Evolutionary conservation across 2,113 vertebrate genomes (phyloP).

Genomic region (Equus quagga): DNA sequence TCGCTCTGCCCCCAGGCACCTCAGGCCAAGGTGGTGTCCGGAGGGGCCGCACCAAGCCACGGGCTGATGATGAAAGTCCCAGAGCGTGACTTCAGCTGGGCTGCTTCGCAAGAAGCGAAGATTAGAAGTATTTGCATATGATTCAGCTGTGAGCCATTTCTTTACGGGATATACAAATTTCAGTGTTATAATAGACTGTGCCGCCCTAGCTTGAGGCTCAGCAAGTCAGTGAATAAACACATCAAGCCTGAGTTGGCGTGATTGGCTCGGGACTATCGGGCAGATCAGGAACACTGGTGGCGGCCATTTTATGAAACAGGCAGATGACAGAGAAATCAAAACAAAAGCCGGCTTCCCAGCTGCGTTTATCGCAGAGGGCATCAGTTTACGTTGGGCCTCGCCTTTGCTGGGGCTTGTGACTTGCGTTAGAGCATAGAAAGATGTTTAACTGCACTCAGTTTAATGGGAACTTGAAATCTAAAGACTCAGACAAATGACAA

Average conservation of each 20-base stretch:
- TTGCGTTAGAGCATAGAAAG: constrained; percentile 54
- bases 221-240: constrained; percentile 83
- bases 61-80: not conserved
- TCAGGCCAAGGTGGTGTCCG: not conserved
- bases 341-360: constrained; percentile 61
- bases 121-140: constrained; percentile 89
- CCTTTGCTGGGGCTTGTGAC: not conserved
- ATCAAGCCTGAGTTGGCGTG: constrained; percentile 74
- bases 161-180: constrained; percentile 89
- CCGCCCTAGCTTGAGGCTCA: constrained; percentile 86
- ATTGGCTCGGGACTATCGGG: constrained; percentile 69
- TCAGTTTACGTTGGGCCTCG: constrained; percentile 20
- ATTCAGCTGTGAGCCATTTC: constrained; percentile 87
- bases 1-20: not conserved
- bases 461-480: constrained; percentile 13
- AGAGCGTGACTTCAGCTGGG: constrained; percentile 79
- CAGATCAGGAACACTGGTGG: constrained; percentile 72
- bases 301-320: constrained; percentile 78
- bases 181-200: constrained; percentile 83
- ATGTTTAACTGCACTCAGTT: not conserved
- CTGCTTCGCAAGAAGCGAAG: constrained; percentile 85
- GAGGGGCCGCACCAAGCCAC: not conserved
- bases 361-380: constrained; percentile 32
- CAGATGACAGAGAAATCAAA: constrained; percentile 68
- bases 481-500: not conserved